These are phyloP conservation scores for Brevipalpus yothersi DNA, from an alignment of 1,140 invertebrate genomes.

Conservation along the genomic window DNA sequence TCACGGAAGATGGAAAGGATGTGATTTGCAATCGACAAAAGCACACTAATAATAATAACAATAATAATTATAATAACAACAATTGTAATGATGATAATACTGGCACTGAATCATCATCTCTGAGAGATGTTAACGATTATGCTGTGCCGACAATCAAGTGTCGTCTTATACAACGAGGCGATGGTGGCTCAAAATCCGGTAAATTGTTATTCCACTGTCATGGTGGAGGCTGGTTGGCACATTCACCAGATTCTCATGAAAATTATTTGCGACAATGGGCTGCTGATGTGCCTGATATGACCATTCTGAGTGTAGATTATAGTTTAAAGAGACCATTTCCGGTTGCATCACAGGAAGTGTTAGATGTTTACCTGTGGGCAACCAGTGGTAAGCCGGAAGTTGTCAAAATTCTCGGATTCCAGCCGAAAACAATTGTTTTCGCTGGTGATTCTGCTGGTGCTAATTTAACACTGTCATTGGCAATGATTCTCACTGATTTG, in stretches of 20 bases:
- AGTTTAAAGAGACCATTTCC: constrained; percentile 42
- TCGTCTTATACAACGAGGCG: not conserved
- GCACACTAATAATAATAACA: no score
- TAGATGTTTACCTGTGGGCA: constrained; percentile 49
- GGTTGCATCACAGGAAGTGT: constrained; percentile 70
- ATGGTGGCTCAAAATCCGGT: not conserved
- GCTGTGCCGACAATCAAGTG: not conserved
- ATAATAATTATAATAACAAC: no score
- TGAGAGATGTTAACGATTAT: not conserved
- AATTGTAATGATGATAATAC: not conserved
- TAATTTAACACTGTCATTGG: constrained; percentile 54
- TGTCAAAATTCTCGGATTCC: constrained; percentile 16
- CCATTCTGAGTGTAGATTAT: constrained; percentile 87
- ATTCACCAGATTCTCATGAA: constrained; percentile 1
- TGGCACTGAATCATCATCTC: not conserved
- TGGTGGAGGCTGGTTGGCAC: not conserved
- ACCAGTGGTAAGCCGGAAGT: constrained; percentile 23
- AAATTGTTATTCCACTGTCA: not conserved
- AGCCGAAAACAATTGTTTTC: constrained; percentile 19
- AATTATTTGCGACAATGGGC: constrained; percentile 1
- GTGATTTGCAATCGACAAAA: not conserved
- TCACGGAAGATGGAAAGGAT: not conserved
- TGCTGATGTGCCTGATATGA: constrained; percentile 17
- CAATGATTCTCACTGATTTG: constrained; percentile 27
- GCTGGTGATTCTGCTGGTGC: constrained; percentile 75